Conservation (phyloP, 1,140 invertebrate species). For the Sitodiplosis mosellana region DNA sequence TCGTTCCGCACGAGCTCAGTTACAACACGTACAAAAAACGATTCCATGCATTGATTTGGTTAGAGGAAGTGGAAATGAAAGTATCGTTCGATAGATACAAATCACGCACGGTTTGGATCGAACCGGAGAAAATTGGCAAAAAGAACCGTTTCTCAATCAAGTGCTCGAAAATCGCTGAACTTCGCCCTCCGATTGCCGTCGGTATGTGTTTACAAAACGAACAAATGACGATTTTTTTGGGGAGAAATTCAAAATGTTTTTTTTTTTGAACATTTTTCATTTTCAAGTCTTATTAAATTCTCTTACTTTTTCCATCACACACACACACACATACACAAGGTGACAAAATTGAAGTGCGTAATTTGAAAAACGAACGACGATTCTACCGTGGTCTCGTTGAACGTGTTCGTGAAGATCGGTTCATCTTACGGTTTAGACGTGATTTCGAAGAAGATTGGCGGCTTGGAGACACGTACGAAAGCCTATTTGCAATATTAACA, state of each 20-base stretch:
- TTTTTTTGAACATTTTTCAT: too few species aligned
- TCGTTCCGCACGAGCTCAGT: slow-evolving; percentile 17
- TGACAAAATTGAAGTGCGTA: too few species aligned
- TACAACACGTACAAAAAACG: slow-evolving; percentile 37
- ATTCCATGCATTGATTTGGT: slow-evolving; percentile 51
- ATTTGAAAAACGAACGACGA: too few species aligned
- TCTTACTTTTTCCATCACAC: too few species aligned
- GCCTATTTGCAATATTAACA: slow-evolving; percentile 50
- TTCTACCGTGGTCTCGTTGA: slow-evolving; percentile 62
- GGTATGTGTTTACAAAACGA: slow-evolving; percentile 37
- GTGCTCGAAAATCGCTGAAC: slow-evolving; percentile 64
- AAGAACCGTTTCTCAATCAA: slow-evolving; percentile 50
- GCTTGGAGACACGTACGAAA: slow-evolving; percentile 18
- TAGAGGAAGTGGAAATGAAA: slow-evolving; percentile 59
- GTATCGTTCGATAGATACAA: slow-evolving; percentile 39
- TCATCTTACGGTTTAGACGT: slow-evolving; percentile 53
- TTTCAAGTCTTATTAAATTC: too few species aligned
- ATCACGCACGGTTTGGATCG: slow-evolving; percentile 48
- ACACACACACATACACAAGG: too few species aligned
- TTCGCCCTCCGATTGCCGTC: slow-evolving; percentile 60
- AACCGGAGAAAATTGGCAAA: slow-evolving; percentile 37
- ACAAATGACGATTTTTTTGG: slow-evolving; percentile 37
- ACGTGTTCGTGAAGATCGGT: slow-evolving; percentile 39
- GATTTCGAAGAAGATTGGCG: slow-evolving; percentile 44
- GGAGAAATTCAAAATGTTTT: too few species aligned